Evolutionary conservation across 2,888 invertebrate species (phyloP).

Genomic region (Rhagophthalmus giganteus): DNA sequence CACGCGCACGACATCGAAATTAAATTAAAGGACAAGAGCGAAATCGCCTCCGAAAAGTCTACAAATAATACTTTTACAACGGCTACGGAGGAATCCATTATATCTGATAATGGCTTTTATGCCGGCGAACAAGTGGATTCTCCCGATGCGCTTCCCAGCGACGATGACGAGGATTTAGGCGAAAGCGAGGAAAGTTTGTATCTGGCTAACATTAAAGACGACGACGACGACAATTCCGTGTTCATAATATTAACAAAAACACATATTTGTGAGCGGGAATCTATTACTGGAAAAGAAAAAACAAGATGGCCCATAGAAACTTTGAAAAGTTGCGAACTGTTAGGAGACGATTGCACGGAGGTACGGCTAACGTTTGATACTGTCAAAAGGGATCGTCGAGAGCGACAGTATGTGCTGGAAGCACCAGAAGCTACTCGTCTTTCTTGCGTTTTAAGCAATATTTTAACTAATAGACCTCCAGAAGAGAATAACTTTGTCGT

Average conservation of each 20-base stretch:
- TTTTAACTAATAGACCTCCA: slow-evolving; percentile 38
- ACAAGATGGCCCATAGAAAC: slow-evolving; percentile 59
- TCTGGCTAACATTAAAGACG: slow-evolving; percentile 48
- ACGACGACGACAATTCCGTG: slow-evolving; percentile 44
- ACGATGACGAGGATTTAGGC: slow-evolving; percentile 38
- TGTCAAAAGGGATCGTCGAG: slow-evolving; percentile 60
- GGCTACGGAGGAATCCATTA: slow-evolving; percentile 21
- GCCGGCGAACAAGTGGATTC: slow-evolving; percentile 15
- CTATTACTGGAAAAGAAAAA: slow-evolving; percentile 45
- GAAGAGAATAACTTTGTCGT: slow-evolving; percentile 56
- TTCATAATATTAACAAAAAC: slow-evolving; percentile 50
- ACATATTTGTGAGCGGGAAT: slow-evolving; percentile 50
- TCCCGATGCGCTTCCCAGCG: slow-evolving; percentile 6
- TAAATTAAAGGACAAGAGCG: slow-evolving; percentile 16
- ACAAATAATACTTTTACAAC: slow-evolving; percentile 25
- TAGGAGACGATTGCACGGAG: slow-evolving; percentile 43
- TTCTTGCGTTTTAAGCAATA: slow-evolving; percentile 40
- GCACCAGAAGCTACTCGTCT: slow-evolving; percentile 59
- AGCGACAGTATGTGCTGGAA: slow-evolving; percentile 62
- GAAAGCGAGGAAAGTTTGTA: slow-evolving; percentile 50
- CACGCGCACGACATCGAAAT: slow-evolving; percentile 29
- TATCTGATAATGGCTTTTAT: slow-evolving; percentile 21
- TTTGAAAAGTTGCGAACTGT: slow-evolving; percentile 57
- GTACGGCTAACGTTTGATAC: slow-evolving; percentile 66
- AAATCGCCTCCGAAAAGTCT: slow-evolving; percentile 22